Conservation (phyloP, 2,113 vertebrate genomes). For the Speoplatyrhinus poulsoni region DNA sequence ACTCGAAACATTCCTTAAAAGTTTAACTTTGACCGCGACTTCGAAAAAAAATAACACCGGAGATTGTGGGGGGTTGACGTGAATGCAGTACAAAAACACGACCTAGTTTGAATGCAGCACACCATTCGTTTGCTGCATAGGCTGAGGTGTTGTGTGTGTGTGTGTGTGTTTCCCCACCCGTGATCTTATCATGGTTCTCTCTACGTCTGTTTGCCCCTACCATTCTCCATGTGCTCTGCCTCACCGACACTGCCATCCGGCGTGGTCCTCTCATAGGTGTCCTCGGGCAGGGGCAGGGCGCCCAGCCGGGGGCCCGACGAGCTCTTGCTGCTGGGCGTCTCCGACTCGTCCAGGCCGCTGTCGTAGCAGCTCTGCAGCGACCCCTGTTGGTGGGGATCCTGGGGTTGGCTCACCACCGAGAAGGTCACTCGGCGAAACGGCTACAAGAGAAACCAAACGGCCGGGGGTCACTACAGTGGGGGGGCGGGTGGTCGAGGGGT, state of each 20-base stretch:
- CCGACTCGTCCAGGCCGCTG: conserved; percentile 99
- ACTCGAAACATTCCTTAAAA: no score
- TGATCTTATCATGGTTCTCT: conserved; percentile 61
- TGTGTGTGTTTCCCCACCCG: conserved; percentile 26
- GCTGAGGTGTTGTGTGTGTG: conserved; percentile 45
- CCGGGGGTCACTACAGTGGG: conserved; percentile 92
- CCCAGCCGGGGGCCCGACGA: conserved; percentile 98
- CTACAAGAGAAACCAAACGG: conserved; percentile 96
- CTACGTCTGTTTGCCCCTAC: conserved; percentile 95
- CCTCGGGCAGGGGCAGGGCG: conserved; percentile 98
- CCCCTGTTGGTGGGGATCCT: conserved; percentile 99
- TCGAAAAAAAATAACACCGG: no score
- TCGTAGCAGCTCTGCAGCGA: conserved; percentile 99
- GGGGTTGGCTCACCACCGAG: conserved; percentile 99
- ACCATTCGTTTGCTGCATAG: conserved; percentile 17
- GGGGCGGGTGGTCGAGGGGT: conserved; percentile 33
- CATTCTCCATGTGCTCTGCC: conserved; percentile 99
- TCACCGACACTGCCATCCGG: conserved; percentile 99
- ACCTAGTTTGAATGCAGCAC: no score
- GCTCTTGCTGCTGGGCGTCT: conserved; percentile 99
- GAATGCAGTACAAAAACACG: no score
- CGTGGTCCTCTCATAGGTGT: conserved; percentile 99
- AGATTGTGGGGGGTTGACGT: no score
- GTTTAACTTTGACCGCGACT: no score
- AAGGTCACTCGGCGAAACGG: conserved; percentile 99